These are phyloP conservation scores for Notothenia coriiceps DNA, from an alignment of 2,113 vertebrate species.

Conservation along the genomic window DNA sequence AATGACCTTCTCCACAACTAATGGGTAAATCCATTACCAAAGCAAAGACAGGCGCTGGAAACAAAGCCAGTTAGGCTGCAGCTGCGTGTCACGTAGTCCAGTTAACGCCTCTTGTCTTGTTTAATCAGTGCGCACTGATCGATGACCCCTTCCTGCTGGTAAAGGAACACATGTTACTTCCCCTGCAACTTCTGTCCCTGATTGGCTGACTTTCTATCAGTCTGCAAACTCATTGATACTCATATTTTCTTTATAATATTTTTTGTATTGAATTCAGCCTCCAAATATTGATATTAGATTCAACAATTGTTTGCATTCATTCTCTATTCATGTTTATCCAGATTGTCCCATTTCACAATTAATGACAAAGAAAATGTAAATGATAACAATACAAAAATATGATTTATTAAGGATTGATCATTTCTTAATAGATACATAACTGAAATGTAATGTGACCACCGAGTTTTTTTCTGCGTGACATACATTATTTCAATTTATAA, in stretches of 20 bases:
- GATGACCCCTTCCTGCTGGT: conserved; percentile 44
- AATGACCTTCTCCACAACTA: conserved; percentile 56
- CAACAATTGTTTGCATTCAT: background rate
- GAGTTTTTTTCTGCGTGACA: background rate
- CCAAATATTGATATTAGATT: background rate
- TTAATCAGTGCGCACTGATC: conserved; percentile 66
- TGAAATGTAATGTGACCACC: background rate
- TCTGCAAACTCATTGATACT: conserved; percentile 17
- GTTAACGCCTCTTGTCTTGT: conserved; percentile 70
- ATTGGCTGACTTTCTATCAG: conserved; percentile 24
- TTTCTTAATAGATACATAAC: background rate
- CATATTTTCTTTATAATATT: background rate
- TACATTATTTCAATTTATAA: background rate
- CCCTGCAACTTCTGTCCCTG: conserved; percentile 18
- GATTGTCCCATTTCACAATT: background rate
- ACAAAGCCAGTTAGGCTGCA: conserved; percentile 22
- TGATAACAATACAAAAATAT: background rate
- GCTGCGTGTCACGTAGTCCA: conserved; percentile 46
- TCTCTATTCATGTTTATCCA: background rate
- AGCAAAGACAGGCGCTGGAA: conserved; percentile 2
- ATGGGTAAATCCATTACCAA: conserved; percentile 59
- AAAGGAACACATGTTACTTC: conserved; percentile 35
- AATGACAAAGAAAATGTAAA: background rate
- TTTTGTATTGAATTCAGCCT: background rate
- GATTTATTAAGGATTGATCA: no score